phyloP scores from a whole-genome alignment of 2,113 vertebrate species.

The Sinocyclocheilus anshuiensis region DNA sequence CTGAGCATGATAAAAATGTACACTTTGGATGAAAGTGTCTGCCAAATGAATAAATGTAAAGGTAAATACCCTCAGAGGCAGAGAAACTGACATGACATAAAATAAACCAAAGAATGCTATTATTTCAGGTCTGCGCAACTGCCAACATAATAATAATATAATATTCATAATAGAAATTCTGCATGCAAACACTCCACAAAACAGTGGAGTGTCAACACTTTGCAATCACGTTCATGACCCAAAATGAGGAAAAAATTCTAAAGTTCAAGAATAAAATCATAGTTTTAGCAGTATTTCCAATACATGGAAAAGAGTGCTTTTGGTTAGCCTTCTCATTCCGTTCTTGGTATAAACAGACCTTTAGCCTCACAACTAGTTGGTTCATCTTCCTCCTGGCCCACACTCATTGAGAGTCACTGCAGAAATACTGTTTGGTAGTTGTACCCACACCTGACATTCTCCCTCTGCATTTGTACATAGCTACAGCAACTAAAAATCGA shows the following conservation, averaged over 20 bases:
- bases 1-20: neutral
- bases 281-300: neutral
- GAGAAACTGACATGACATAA: neutral
- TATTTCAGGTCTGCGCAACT: neutral
- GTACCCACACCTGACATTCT: conserved; percentile 15
- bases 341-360: neutral
- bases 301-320: neutral
- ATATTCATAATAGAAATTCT: neutral
- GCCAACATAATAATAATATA: neutral
- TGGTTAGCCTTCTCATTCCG: neutral
- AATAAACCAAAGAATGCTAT: neutral
- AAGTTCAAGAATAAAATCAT: neutral
- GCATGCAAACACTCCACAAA: neutral
- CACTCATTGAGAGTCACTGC: neutral
- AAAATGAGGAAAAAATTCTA: neutral
- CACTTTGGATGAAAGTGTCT: neutral
- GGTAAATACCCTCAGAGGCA: neutral
- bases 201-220: neutral
- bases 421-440: conserved; percentile 18
- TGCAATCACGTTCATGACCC: neutral
- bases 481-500: neutral
- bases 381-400: neutral
- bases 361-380: neutral
- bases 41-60: neutral
- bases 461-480: neutral